These are phyloP conservation scores for Aricia agestis DNA, from an alignment of 1,140 invertebrate genomes.

Conservation along the genomic window DNA sequence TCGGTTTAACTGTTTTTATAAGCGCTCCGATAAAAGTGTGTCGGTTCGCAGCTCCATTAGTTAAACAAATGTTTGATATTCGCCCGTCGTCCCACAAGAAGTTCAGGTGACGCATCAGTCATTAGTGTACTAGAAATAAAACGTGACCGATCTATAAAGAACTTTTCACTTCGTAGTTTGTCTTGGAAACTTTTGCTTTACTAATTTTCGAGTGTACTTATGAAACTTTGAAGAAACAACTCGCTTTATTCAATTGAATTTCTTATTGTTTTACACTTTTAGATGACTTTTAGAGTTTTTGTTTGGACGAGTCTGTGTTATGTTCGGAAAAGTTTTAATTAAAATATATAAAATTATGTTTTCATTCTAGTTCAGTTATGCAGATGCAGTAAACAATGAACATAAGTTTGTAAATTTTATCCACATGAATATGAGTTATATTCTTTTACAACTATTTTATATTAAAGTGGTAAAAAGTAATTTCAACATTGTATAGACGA, in stretches of 20 bases:
- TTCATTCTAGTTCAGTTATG: not conserved
- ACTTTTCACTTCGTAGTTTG: conserved; percentile 18
- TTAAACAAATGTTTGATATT: conserved; percentile 40
- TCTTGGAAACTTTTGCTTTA: conserved; percentile 17
- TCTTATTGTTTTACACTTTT: not conserved
- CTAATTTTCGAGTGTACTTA: conserved; percentile 11
- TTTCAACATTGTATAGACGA: too few species aligned
- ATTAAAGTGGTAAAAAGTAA: too few species aligned
- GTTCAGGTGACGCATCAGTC: conserved; percentile 42
- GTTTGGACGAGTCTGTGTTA: not conserved
- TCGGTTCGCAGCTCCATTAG: conserved; percentile 35
- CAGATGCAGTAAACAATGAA: too few species aligned
- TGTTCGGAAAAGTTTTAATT: not conserved
- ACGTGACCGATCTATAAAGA: conserved; percentile 29
- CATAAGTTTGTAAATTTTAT: too few species aligned
- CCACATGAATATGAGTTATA: too few species aligned
- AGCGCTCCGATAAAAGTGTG: conserved; percentile 25
- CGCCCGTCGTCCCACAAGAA: conserved; percentile 34
- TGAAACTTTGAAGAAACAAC: not conserved
- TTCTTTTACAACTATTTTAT: too few species aligned
- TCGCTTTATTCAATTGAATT: not conserved
- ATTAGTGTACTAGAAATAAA: conserved; percentile 47
- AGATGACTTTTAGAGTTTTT: not conserved
- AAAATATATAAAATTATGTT: not conserved
- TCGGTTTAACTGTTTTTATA: conserved; percentile 11